Percentiles rank a stretch among this genome's conserved stretches.
Evolutionary conservation across 2,888 invertebrate genomes (phyloP).

Genomic region (Chorisops tibialis): DNA sequence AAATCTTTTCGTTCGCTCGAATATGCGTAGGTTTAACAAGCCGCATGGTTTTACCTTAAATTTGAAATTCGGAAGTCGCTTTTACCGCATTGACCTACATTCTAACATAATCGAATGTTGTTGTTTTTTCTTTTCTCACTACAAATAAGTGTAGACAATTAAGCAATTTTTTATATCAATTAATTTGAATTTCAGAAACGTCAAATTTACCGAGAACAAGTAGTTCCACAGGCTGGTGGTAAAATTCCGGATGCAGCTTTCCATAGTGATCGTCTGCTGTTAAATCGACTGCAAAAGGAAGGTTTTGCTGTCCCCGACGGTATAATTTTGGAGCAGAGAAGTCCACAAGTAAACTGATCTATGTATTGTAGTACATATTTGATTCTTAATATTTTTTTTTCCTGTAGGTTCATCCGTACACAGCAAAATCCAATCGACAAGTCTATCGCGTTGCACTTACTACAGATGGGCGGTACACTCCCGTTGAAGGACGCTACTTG

Average conservation of each 20-base stretch:
- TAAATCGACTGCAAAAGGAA: constrained; percentile 61
- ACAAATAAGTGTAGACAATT: too few species aligned
- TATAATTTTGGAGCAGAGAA: constrained; percentile 55
- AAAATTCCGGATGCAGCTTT: constrained; percentile 64
- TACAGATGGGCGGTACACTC: constrained; percentile 56
- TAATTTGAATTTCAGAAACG: constrained; percentile 60
- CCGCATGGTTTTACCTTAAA: too few species aligned
- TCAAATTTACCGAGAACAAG: constrained; percentile 62
- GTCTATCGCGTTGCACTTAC: constrained; percentile 54
- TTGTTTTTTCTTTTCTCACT: too few species aligned
- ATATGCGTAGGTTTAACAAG: too few species aligned
- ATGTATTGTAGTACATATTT: neutral
- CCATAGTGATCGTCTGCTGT: constrained; percentile 57
- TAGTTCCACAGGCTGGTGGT: constrained; percentile 60
- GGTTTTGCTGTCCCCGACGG: constrained; percentile 62
- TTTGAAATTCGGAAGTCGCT: too few species aligned
- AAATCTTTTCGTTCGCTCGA: too few species aligned
- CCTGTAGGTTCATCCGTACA: constrained; percentile 47
- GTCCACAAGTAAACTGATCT: constrained; percentile 43
- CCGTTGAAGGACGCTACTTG: constrained; percentile 54
- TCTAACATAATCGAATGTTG: too few species aligned
- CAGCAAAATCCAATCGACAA: constrained; percentile 44
- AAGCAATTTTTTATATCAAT: too few species aligned
- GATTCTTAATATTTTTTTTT: neutral
- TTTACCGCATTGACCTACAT: too few species aligned